Percentiles rank a stretch among this genome's conserved stretches.
phyloP scores from a whole-genome alignment of 2,113 vertebrate species.

The Phalacrocorax brasilianus region DNA sequence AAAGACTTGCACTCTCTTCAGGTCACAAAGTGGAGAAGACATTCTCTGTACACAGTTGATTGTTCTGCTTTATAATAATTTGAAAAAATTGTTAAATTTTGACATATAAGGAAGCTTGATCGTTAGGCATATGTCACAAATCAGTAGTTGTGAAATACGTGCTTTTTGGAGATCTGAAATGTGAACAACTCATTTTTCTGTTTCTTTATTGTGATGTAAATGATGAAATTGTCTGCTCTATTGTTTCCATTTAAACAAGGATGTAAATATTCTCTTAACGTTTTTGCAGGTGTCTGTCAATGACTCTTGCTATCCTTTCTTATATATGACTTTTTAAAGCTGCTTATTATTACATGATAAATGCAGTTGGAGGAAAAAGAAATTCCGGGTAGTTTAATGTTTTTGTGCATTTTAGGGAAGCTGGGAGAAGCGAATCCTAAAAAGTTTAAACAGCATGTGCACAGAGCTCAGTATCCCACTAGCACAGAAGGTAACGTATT shows the following conservation, averaged over 20 bases:
- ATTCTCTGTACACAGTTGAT: neutral
- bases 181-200: neutral
- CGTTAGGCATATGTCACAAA: neutral
- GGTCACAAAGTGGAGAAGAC: neutral
- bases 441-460: conserved; percentile 98
- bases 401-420: conserved; percentile 78
- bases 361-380: neutral
- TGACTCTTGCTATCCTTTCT: neutral
- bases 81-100: neutral
- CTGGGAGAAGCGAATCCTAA: conserved; percentile 96
- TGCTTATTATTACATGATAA: neutral
- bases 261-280: neutral
- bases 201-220: neutral
- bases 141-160: neutral
- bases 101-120: neutral
- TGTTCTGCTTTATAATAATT: neutral
- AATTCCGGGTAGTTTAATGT: neutral
- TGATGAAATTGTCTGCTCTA: neutral
- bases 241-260: neutral
- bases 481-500: conserved; percentile 84
- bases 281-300: neutral
- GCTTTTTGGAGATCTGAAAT: neutral
- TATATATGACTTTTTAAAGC: neutral
- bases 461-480: conserved; percentile 90
- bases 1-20: neutral